Evolutionary conservation across 2,888 invertebrate genomes (phyloP), one percentile per base, ranked within the genome.

Genomic region (Drosophila kambysellisi): DNA sequence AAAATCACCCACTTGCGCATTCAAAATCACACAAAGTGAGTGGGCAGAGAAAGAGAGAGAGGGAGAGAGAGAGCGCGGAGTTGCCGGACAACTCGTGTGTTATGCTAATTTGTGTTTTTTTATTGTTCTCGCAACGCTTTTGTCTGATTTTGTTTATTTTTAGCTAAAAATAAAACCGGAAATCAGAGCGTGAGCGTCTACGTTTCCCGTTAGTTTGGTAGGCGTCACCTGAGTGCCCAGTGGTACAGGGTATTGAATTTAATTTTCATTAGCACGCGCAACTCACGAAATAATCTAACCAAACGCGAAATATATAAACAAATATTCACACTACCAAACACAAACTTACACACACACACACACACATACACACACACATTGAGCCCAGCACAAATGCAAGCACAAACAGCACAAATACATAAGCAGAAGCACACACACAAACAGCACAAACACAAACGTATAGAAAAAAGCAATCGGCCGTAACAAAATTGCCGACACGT

Each of bases 401-500:
- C 25, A n/a, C 52, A 4, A n/a, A 66, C 61, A 53, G 25, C 52
- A 62, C 46, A 62, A 41, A 59, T 9, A 46, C 25, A 25, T 25
- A 25, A 48, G 43, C 7, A 46, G 25, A 25, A 25, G 15, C 20
- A 17, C 48, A 63, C 25, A 56, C 46, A 48, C 61, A 57, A 29
- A 57, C 43, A 58, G 52, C 20, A 52, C 17, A 53, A 37, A 25
- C 20, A 46, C 25, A 25, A 46, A 25, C 46, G 46, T 7, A 67
- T 70, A 70, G 70, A 65, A 73, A 78, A 82, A 89, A 81, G 89
- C 87, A 87, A 81, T 88, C 89, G 87, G 76, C 79, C 87, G 83
- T 89, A 88, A 88, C 89, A 81, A 84, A 84, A 89, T 89, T 87
- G 89, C 81, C 82, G 84, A 91, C 91, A 91, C 91, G 91, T 91